Evolutionary conservation across 2,113 vertebrate genomes (phyloP).

Genomic region (Buteo buteo): DNA sequence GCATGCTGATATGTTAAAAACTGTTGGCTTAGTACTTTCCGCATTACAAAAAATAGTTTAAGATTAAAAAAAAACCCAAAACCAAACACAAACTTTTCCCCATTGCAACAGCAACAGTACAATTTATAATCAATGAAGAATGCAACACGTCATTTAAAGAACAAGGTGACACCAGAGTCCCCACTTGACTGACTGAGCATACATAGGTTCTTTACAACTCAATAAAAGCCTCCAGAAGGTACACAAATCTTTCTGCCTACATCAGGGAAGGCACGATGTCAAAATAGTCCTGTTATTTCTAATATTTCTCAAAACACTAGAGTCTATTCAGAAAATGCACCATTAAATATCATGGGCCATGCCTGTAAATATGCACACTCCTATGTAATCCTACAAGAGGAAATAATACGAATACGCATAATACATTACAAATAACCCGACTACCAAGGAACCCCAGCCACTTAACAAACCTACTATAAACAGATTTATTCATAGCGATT

Average conservation of each 20-base stretch:
- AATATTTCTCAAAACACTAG: not conserved
- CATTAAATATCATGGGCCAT: not conserved
- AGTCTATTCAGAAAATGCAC: not conserved
- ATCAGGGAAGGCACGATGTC: not conserved
- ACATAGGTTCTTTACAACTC: not conserved
- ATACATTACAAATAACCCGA: not conserved
- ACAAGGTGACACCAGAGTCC: not conserved
- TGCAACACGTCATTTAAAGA: not conserved
- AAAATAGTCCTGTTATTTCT: not conserved
- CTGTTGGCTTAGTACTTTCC: not conserved
- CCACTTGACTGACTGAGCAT: not conserved
- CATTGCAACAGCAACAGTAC: not conserved
- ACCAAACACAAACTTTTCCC: not conserved
- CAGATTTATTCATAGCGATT: not conserved
- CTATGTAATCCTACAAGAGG: not conserved
- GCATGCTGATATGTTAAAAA: not conserved
- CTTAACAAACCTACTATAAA: not conserved
- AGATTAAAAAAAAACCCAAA: not conserved
- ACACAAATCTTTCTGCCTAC: not conserved
- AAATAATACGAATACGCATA: not conserved
- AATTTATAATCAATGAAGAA: not conserved
- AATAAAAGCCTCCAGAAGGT: not conserved
- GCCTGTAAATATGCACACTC: not conserved
- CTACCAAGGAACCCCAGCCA: not conserved
- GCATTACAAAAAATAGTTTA: not conserved